These are phyloP conservation scores for Erythrolamprus reginae DNA, from an alignment of 2,113 vertebrate genomes.

Conservation along the genomic window DNA sequence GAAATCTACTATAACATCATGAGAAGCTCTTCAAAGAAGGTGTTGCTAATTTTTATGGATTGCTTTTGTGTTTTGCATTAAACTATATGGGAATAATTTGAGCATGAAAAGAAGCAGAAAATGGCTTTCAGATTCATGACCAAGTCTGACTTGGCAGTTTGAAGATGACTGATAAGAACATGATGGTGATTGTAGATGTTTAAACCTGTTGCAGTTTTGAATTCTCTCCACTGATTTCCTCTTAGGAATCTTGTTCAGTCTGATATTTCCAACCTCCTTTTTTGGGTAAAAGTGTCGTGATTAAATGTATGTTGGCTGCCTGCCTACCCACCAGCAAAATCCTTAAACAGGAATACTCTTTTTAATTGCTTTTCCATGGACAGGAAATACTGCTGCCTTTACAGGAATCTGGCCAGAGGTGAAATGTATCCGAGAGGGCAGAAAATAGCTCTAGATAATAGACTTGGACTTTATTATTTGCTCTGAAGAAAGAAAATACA, in stretches of 20 bases:
- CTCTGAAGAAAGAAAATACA: constrained; percentile 6
- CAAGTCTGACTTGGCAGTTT: constrained; percentile 16
- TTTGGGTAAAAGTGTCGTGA: fast-evolving
- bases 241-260: not conserved
- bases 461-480: not conserved
- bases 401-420: not conserved
- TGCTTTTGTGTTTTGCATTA: not conserved
- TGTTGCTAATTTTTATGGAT: not conserved
- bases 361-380: not conserved
- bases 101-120: not conserved
- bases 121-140: not conserved
- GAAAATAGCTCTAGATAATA: not conserved
- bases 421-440: not conserved
- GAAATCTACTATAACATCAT: not conserved
- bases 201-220: not conserved
- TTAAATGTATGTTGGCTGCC: not conserved
- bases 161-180: not conserved
- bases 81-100: not conserved
- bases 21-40: not conserved
- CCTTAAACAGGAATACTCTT: not conserved
- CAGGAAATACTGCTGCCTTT: constrained; percentile 20
- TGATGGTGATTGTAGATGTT: constrained; percentile 6
- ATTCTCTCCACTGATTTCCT: not conserved
- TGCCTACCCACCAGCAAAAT: not conserved
- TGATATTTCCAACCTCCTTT: fast-evolving